Conservation (phyloP, 2,797 vertebrate species). For the Girardinus metallicus region DNA sequence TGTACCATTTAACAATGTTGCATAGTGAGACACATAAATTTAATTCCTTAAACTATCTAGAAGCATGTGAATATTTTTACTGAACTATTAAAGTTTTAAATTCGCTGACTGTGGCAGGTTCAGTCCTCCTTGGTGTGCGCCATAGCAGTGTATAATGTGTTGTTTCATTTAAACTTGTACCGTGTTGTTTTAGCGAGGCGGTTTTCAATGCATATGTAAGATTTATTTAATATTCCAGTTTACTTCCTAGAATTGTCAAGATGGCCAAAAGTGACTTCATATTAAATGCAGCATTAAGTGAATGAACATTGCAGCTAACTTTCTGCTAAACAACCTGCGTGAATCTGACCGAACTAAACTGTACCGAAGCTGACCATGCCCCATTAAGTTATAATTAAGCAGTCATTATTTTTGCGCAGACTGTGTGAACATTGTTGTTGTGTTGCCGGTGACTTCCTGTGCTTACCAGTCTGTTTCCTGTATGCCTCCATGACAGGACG, state of each 20-base stretch:
- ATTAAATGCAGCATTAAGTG: background rate
- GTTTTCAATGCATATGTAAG: background rate
- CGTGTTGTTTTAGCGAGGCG: background rate
- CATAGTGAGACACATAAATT: background rate
- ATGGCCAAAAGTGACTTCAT: background rate
- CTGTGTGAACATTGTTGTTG: conserved; percentile 39
- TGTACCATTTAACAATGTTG: background rate
- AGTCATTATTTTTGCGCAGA: conserved; percentile 24
- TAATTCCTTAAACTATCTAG: background rate
- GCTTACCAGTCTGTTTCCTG: conserved; percentile 74
- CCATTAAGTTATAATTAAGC: conserved; percentile 13
- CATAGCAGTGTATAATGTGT: background rate
- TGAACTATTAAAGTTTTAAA: background rate
- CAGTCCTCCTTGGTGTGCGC: background rate
- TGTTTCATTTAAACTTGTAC: background rate
- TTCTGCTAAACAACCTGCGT: background rate
- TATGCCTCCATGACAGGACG: conserved; percentile 64
- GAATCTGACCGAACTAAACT: background rate
- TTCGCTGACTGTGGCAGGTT: background rate
- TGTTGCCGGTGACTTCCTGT: conserved; percentile 64
- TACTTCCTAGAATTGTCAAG: background rate
- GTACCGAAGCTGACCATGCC: conserved; percentile 4
- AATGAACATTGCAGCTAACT: background rate
- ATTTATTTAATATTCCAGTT: background rate
- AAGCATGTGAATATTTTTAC: background rate